Evolutionary conservation across 2,888 invertebrate species (phyloP).

Genomic region (Tenthredo amoena): DNA sequence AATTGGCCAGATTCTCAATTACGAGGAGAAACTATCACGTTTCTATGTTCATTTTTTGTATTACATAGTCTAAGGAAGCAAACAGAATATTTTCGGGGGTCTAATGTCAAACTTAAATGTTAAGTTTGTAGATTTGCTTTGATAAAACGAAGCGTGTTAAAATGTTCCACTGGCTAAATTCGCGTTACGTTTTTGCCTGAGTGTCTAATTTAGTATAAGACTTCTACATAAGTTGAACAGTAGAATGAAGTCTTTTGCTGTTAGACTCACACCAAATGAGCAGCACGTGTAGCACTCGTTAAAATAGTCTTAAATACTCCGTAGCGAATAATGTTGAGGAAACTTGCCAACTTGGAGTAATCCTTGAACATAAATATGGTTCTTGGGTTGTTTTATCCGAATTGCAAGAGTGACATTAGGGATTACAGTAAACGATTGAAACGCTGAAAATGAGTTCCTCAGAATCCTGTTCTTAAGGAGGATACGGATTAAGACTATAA

Average conservation of each 20-base stretch:
- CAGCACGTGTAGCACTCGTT: conserved; percentile 5
- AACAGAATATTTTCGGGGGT: not conserved
- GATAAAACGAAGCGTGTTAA: not conserved
- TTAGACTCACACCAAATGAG: not conserved
- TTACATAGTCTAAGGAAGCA: not conserved
- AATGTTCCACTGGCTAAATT: conserved; percentile 14
- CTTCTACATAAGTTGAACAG: not conserved
- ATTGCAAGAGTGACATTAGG: not conserved
- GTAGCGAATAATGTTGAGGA: not conserved
- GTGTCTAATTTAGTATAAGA: not conserved
- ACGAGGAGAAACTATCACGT: not conserved
- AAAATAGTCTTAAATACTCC: not conserved
- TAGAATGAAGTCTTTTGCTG: not conserved
- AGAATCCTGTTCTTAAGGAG: conserved; percentile 61
- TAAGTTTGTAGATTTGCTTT: not conserved
- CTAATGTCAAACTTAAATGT: not conserved
- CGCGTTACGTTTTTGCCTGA: conserved; percentile 10
- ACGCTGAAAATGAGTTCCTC: conserved; percentile 54
- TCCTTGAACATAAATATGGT: not conserved
- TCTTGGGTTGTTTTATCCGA: conserved; percentile 13
- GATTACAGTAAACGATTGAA: conserved; percentile 9
- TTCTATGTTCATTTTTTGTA: not conserved
- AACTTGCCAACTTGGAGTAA: conserved; percentile 30
- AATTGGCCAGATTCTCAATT: not conserved
- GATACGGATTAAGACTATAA: conserved; percentile 67